These are phyloP conservation scores for Papilio gigon DNA, from an alignment of 2,888 invertebrate species.

Conservation along the genomic window DNA sequence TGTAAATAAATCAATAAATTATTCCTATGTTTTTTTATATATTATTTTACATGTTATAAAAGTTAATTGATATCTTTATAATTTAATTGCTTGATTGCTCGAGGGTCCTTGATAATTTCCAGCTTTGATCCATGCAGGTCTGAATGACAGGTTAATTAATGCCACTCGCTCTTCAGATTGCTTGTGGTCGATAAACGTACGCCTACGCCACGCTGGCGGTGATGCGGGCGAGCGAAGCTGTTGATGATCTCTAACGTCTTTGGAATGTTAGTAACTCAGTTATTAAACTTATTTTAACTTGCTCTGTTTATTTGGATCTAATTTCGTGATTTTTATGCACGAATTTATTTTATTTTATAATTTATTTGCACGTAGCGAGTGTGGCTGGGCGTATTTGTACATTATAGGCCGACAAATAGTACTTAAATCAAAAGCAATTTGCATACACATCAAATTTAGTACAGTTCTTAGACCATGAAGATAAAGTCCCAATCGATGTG, in stretches of 20 bases:
- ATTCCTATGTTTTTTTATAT: neutral
- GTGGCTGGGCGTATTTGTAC: no score
- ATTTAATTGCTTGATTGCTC: slow-evolving; percentile 4
- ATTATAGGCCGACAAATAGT: no score
- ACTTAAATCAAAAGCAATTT: no score
- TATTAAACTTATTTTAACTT: no score
- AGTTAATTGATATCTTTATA: neutral
- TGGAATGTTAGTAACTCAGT: neutral
- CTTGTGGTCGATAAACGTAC: slow-evolving; percentile 23
- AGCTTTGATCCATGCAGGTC: slow-evolving; percentile 6
- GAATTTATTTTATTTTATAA: no score
- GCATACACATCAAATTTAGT: no score
- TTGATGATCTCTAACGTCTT: neutral
- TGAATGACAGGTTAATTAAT: slow-evolving; percentile 32
- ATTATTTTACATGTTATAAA: neutral
- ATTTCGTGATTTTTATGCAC: no score
- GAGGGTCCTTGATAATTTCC: neutral
- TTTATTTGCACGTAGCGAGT: no score
- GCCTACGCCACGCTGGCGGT: neutral
- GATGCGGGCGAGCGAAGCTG: slow-evolving; percentile 8
- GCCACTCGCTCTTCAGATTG: slow-evolving; percentile 10
- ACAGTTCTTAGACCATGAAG: no score
- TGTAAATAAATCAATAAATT: neutral
- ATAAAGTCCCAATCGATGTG: no score
- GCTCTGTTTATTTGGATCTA: no score